A percentile compares a stretch with the other conserved stretches of the same genome.
phyloP scores from a whole-genome alignment of 2,797 vertebrate species.

The Melanotaenia trifasciata region DNA sequence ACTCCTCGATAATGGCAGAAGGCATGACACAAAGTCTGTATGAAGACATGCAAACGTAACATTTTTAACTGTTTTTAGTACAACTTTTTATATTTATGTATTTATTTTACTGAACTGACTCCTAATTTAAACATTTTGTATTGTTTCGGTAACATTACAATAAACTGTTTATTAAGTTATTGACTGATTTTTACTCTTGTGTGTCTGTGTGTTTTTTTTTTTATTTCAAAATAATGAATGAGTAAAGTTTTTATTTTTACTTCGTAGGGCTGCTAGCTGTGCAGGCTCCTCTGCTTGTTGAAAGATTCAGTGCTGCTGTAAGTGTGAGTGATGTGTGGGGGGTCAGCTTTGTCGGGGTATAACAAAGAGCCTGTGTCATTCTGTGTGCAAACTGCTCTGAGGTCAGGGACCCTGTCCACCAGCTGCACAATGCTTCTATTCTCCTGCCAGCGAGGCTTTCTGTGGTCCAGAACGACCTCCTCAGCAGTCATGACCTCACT shows the following conservation, averaged over 20 bases:
- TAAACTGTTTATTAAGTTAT: conserved; percentile 69
- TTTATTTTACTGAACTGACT: conserved; percentile 71
- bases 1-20: conserved; percentile 42
- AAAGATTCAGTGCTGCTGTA: conserved; percentile 22
- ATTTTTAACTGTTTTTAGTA: conserved; percentile 62
- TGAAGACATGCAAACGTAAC: conserved; percentile 49
- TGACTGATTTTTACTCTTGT: conserved; percentile 31
- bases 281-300: conserved; percentile 14
- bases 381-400: conserved; percentile 85
- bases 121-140: conserved; percentile 61
- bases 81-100: conserved; percentile 69
- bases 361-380: conserved; percentile 89
- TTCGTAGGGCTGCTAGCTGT: background rate
- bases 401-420: conserved; percentile 74
- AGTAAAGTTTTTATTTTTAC: background rate
- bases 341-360: conserved; percentile 77
- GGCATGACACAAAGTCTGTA: conserved; percentile 49
- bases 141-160: conserved; percentile 68
- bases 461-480: conserved; percentile 37
- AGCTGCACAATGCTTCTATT: conserved; percentile 64
- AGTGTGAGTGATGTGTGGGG: conserved; percentile 75
- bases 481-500: conserved; percentile 8
- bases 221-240: background rate
- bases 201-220: background rate
- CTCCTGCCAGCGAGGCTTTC: conserved; percentile 49